phyloP scores from a whole-genome alignment of 2,113 vertebrate species.

The Athene noctua region DNA sequence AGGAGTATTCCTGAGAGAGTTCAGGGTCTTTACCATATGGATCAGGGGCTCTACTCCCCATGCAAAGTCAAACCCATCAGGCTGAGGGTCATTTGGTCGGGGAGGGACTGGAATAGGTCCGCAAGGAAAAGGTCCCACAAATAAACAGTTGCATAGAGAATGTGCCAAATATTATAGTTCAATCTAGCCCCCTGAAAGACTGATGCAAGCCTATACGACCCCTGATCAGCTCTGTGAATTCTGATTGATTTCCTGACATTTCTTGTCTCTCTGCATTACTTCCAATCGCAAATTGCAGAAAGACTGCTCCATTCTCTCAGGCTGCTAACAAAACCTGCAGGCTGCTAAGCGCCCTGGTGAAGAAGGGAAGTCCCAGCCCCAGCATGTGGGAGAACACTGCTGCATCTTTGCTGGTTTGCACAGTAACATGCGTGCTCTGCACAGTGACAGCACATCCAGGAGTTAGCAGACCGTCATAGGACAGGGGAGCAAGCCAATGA shows the following conservation, averaged over 20 bases:
- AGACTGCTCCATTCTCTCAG: neutral
- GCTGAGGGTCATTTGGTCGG: neutral
- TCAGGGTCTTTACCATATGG: conserved; percentile 54
- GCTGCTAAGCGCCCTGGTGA: neutral
- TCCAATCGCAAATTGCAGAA: neutral
- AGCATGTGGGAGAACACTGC: neutral
- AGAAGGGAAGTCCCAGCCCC: neutral
- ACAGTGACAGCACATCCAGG: neutral
- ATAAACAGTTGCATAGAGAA: neutral
- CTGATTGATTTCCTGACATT: neutral
- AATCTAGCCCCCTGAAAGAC: neutral
- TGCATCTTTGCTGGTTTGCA: neutral
- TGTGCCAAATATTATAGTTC: neutral
- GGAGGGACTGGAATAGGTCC: neutral
- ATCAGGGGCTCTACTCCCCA: neutral
- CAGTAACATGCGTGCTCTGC: neutral
- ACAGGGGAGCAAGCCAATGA: neutral
- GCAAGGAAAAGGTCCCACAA: neutral
- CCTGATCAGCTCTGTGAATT: neutral
- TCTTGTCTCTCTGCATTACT: neutral
- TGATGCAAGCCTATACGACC: neutral
- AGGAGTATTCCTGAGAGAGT: conserved; percentile 53
- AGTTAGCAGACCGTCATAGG: neutral
- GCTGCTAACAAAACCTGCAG: neutral
- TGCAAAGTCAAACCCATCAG: neutral